These are phyloP conservation scores for Limonius californicus DNA, from an alignment of 1,140 invertebrate genomes.

Conservation along the genomic window DNA sequence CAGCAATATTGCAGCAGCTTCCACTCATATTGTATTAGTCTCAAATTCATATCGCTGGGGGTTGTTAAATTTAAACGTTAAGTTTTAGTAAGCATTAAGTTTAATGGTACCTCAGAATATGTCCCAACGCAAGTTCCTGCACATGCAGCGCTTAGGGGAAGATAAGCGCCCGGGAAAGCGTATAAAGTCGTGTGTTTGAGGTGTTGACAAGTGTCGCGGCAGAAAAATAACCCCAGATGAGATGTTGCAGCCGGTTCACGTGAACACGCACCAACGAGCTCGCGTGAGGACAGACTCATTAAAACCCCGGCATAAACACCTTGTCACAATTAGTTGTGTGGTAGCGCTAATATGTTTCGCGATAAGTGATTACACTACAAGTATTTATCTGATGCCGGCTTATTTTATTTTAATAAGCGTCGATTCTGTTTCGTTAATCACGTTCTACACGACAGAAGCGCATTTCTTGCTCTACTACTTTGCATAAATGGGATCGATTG, in stretches of 20 bases:
- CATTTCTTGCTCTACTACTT: background rate
- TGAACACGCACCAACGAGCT: slow-evolving; percentile 4
- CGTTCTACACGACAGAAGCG: background rate
- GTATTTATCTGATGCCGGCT: slow-evolving; percentile 20
- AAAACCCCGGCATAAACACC: slow-evolving; percentile 2
- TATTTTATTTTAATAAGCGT: slow-evolving; percentile 13
- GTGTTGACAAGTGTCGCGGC: background rate
- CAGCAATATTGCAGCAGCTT: too few species aligned
- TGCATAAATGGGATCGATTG: background rate
- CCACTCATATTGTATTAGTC: too few species aligned
- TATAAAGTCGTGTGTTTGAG: background rate
- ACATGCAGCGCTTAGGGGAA: too few species aligned
- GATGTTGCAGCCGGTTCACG: background rate
- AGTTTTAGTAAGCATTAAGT: too few species aligned
- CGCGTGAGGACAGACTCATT: slow-evolving; percentile 8
- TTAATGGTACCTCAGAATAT: too few species aligned
- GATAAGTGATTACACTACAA: slow-evolving; percentile 24
- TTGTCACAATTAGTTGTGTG: slow-evolving; percentile 21
- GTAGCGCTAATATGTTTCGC: slow-evolving; percentile 28
- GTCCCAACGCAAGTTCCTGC: too few species aligned
- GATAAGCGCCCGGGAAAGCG: too few species aligned
- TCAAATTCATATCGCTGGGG: too few species aligned
- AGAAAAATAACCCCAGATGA: slow-evolving; percentile 2
- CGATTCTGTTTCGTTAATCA: slow-evolving; percentile 16
- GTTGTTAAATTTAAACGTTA: too few species aligned